phyloP scores from a whole-genome alignment of 2,113 vertebrate genomes.

The Trematocara marginatum region DNA sequence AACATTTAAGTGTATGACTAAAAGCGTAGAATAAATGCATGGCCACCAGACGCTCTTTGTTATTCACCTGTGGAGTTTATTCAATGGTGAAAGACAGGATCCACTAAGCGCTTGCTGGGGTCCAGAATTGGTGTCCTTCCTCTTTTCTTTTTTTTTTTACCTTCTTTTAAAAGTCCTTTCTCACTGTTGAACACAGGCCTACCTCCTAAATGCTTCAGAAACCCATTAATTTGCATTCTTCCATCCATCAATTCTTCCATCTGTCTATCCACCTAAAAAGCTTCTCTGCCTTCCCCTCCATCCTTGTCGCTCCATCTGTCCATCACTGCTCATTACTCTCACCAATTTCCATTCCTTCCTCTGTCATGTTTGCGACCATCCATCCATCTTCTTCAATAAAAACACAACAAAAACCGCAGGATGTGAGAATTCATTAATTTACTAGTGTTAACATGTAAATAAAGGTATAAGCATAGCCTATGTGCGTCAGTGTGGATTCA shows the following conservation, averaged over 20 bases:
- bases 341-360: slow-evolving; percentile 21
- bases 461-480: neutral
- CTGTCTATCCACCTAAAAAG: slow-evolving; percentile 30
- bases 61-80: slow-evolving; percentile 28
- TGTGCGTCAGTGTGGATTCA: neutral
- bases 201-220: neutral
- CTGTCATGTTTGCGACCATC: slow-evolving; percentile 31
- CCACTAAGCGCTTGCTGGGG: neutral
- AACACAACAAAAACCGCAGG: slow-evolving; percentile 4
- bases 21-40: neutral
- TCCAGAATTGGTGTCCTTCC: neutral
- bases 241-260: slow-evolving; percentile 7
- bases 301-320: slow-evolving; percentile 41
- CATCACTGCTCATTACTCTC: slow-evolving; percentile 54
- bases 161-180: neutral
- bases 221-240: slow-evolving; percentile 39
- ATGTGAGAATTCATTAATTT: slow-evolving; percentile 16
- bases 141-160: neutral
- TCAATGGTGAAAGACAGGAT: neutral
- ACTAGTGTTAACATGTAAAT: neutral
- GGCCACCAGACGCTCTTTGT: neutral
- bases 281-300: slow-evolving; percentile 8
- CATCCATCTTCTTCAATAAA: slow-evolving; percentile 46
- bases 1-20: neutral
- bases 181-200: neutral